Evolutionary conservation across 1,140 invertebrate genomes (phyloP).

Genomic region (Pseudomyrmex pallidus): DNA sequence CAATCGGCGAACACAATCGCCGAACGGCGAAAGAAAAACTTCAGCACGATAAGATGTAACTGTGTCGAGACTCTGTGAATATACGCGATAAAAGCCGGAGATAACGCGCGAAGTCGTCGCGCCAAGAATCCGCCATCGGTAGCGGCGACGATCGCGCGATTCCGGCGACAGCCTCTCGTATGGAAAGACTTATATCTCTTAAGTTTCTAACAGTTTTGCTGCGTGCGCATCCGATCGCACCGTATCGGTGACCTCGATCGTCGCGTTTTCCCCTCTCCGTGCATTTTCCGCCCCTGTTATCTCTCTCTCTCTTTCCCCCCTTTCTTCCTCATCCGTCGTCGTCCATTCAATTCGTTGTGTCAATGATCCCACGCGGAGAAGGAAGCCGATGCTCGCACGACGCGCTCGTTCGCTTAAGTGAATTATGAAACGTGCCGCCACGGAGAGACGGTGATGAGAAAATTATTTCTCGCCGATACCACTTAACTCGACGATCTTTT

Average conservation of each 20-base stretch:
- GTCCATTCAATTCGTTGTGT: slow-evolving; percentile 72
- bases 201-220: slow-evolving; percentile 56
- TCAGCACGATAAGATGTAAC: background rate
- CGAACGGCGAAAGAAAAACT: background rate
- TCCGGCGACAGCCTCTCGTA: slow-evolving; percentile 1
- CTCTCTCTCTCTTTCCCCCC: slow-evolving; percentile 39
- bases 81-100: background rate
- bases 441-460: slow-evolving; percentile 19
- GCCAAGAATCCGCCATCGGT: background rate
- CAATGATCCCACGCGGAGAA: slow-evolving; percentile 67
- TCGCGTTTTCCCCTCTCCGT: slow-evolving; percentile 3
- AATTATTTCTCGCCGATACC: slow-evolving; percentile 34
- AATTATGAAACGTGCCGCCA: slow-evolving; percentile 49
- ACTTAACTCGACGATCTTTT: slow-evolving; percentile 29
- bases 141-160: background rate
- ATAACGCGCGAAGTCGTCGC: background rate
- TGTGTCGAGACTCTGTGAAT: background rate
- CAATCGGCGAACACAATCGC: background rate
- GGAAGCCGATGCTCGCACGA: slow-evolving; percentile 50
- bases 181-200: slow-evolving; percentile 34
- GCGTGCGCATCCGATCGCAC: slow-evolving; percentile 62
- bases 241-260: slow-evolving; percentile 72
- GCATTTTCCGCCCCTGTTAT: slow-evolving; percentile 22
- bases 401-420: slow-evolving; percentile 47
- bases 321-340: background rate